A percentile compares a stretch with the other conserved stretches of the same genome.
Conservation (phyloP, 92 coral and sea anemone genomes). For the Isaurus tuberculatus region DNA sequence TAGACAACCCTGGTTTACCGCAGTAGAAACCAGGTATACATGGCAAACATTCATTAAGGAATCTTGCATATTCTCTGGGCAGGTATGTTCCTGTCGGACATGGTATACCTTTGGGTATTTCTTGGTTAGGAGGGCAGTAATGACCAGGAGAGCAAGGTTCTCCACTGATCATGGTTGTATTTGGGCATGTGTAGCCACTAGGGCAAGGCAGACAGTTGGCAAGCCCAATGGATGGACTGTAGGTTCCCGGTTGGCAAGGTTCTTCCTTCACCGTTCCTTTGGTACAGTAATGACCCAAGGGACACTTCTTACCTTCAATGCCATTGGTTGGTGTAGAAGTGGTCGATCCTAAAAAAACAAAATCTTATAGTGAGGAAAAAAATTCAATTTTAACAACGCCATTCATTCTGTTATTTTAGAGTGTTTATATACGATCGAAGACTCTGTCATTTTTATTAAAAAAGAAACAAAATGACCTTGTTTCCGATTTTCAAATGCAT, state of each 20-base stretch:
- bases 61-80: conserved; percentile 57
- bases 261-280: conserved; percentile 74
- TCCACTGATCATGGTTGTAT: conserved; percentile 70
- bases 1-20: conserved; percentile 70
- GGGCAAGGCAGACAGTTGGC: conserved; percentile 78
- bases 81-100: conserved; percentile 93
- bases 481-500: too few species aligned
- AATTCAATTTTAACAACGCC: too few species aligned
- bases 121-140: conserved; percentile 77
- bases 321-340: conserved; percentile 90
- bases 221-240: conserved; percentile 68
- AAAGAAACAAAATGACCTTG: background rate
- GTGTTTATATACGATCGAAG: too few species aligned
- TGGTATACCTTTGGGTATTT: conserved; percentile 62
- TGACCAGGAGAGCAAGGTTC: conserved; percentile 87
- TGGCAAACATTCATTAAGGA: conserved; percentile 79
- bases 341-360: conserved; percentile 76
- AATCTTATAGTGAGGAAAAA: background rate
- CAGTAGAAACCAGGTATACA: conserved; percentile 86
- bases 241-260: conserved; percentile 78
- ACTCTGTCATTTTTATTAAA: too few species aligned
- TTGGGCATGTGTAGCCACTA: conserved; percentile 85
- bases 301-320: conserved; percentile 81
- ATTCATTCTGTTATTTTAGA: too few species aligned
- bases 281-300: conserved; percentile 87